phyloP scores from a whole-genome alignment of 2,113 vertebrate species.

The Leucoraja erinaceus region DNA sequence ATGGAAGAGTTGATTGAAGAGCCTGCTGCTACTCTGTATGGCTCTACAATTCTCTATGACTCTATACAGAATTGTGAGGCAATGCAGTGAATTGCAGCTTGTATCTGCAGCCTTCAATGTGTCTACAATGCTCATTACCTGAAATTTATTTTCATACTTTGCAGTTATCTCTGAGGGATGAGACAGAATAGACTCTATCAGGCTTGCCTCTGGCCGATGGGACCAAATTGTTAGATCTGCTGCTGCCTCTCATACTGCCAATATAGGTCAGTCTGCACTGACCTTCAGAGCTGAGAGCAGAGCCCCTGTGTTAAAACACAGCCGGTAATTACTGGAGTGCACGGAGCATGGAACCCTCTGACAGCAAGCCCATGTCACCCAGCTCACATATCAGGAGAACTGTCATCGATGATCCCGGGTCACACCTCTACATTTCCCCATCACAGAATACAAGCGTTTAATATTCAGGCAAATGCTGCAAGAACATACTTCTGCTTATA shows the following conservation, averaged over 20 bases:
- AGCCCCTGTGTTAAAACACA: not conserved
- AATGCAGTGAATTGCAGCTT: not conserved
- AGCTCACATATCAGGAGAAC: constrained; percentile 3
- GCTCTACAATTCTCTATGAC: too few relatives aligned
- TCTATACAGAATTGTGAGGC: not conserved
- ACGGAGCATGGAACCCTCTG: not conserved
- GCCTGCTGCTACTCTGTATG: too few relatives aligned
- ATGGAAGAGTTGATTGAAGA: too few relatives aligned
- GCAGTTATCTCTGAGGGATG: not conserved
- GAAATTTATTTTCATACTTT: not conserved
- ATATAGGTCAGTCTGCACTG: not conserved
- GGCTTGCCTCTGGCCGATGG: not conserved
- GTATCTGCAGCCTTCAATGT: not conserved
- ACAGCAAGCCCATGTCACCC: not conserved
- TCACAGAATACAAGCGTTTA: not conserved
- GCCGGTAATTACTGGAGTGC: not conserved
- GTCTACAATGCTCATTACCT: not conserved
- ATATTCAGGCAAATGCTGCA: constrained; percentile 13
- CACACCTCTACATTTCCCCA: not conserved
- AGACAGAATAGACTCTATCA: not conserved
- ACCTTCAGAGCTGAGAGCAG: constrained; percentile 17
- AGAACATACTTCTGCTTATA: not conserved
- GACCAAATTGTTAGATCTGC: not conserved
- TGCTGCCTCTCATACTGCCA: not conserved
- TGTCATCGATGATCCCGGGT: not conserved